Conservation (phyloP, 2,888 invertebrate genomes). For the Drosophila pseudotakahashii region DNA sequence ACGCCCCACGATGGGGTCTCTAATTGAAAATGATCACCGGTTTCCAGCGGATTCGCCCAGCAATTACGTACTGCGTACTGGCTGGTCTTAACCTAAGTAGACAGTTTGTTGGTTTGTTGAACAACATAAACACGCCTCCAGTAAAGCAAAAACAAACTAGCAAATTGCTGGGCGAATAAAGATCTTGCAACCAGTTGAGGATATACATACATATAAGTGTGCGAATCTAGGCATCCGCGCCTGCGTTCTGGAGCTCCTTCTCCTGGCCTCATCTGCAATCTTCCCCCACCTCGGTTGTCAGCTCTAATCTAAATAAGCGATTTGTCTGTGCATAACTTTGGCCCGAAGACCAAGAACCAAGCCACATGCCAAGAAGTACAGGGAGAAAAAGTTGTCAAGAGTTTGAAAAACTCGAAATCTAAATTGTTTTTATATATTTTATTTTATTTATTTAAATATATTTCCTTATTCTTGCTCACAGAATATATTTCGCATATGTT, state of each 20-base stretch:
- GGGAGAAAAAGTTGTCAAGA: not conserved
- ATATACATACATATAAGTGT: slow-evolving; percentile 13
- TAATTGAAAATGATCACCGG: slow-evolving; percentile 73
- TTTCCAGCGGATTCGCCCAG: slow-evolving; percentile 2
- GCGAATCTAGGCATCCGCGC: slow-evolving; percentile 26
- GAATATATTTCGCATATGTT: too few species aligned
- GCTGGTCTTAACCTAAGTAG: slow-evolving; percentile 60
- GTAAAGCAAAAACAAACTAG: slow-evolving; percentile 6
- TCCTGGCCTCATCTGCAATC: slow-evolving; percentile 5
- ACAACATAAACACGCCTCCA: slow-evolving; percentile 55
- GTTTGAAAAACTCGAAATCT: too few species aligned
- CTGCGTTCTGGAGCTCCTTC: slow-evolving; percentile 35
- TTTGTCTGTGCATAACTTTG: slow-evolving; percentile 70
- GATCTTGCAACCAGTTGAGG: slow-evolving; percentile 50
- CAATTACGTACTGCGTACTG: slow-evolving; percentile 45
- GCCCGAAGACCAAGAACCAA: slow-evolving; percentile 32
- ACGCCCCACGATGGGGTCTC: slow-evolving; percentile 31
- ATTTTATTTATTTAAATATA: not conserved
- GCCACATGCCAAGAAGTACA: slow-evolving; percentile 16
- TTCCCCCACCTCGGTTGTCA: slow-evolving; percentile 52
- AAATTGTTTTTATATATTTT: too few species aligned
- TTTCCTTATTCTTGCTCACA: too few species aligned
- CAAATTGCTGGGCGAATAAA: slow-evolving; percentile 49
- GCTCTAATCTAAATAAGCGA: slow-evolving; percentile 75
- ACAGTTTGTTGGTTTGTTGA: slow-evolving; percentile 65